A percentile compares a stretch with the other conserved stretches of the same genome.
phyloP scores from a whole-genome alignment of 2,888 invertebrate genomes.

The Sinodicranocentrus sp. region DNA sequence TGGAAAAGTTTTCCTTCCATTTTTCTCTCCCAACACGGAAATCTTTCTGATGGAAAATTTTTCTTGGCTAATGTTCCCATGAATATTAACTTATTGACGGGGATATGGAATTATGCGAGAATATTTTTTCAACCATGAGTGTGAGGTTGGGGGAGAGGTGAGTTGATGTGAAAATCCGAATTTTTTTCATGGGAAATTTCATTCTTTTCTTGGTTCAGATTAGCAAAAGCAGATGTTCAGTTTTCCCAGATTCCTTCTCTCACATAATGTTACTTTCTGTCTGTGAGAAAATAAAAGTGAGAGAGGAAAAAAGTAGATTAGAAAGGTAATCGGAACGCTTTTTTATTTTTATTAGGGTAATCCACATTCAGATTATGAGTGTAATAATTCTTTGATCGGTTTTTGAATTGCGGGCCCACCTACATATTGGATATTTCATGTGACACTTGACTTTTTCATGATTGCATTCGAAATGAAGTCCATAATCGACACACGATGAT shows the following conservation, averaged over 20 bases:
- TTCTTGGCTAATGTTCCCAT: constrained; percentile 19
- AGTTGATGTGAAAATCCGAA: not conserved
- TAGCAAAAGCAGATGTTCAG: too few relatives aligned
- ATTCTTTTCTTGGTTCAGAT: too few relatives aligned
- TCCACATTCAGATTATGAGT: not conserved
- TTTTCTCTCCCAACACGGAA: not conserved
- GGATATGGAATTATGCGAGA: constrained; percentile 17
- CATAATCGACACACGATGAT: not conserved
- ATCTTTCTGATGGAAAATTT: constrained; percentile 9
- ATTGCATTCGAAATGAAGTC: not conserved
- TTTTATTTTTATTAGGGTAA: not conserved
- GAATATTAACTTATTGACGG: constrained; percentile 34
- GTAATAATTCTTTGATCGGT: constrained; percentile 10
- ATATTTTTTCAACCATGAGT: not conserved
- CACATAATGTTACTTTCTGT: too few relatives aligned
- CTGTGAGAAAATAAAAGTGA: too few relatives aligned
- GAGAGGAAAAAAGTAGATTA: too few relatives aligned
- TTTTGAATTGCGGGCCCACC: not conserved
- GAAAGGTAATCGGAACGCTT: not conserved
- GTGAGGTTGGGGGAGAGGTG: not conserved
- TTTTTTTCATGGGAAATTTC: too few relatives aligned
- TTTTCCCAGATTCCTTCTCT: too few relatives aligned
- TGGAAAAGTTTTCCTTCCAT: not conserved
- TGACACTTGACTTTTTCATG: too few relatives aligned
- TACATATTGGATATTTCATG: too few relatives aligned